These are phyloP conservation scores for Drosophila eohydei DNA, from an alignment of 2,888 invertebrate genomes.

Conservation along the genomic window DNA sequence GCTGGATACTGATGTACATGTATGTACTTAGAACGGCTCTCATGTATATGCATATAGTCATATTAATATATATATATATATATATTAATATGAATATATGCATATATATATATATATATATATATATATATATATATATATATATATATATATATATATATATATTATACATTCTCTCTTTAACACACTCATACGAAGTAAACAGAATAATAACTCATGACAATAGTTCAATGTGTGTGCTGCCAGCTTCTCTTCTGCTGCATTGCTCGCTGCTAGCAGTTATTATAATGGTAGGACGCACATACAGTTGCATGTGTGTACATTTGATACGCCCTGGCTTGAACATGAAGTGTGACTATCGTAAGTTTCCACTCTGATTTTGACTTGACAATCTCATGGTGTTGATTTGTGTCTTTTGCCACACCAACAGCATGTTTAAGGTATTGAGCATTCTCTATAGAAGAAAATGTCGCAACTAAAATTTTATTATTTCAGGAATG, in stretches of 20 bases:
- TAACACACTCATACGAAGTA: slow-evolving; percentile 31
- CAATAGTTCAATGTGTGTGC: slow-evolving; percentile 62
- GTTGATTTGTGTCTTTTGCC: slow-evolving; percentile 70
- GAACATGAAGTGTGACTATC: slow-evolving; percentile 45
- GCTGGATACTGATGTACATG: background rate
- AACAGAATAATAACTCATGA: slow-evolving; percentile 63
- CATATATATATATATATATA: slow-evolving; percentile 5
- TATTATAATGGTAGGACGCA: slow-evolving; percentile 45
- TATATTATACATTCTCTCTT: slow-evolving; percentile 7
- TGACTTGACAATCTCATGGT: slow-evolving; percentile 69
- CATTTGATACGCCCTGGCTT: slow-evolving; percentile 43
- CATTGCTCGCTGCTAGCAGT: slow-evolving; percentile 44
- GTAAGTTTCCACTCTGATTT: slow-evolving; percentile 65
- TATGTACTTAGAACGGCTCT: slow-evolving; percentile 6
- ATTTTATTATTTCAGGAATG: slow-evolving; percentile 18
- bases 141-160: slow-evolving; percentile 3
- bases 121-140: slow-evolving; percentile 5
- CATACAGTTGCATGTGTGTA: slow-evolving; percentile 18
- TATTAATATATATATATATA: slow-evolving; percentile 8
- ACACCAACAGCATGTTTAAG: slow-evolving; percentile 62
- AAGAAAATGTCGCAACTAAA: slow-evolving; percentile 8
- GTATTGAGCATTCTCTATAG: slow-evolving; percentile 22
- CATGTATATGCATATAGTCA: slow-evolving; percentile 4
- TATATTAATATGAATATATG: too few relatives aligned
- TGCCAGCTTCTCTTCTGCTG: slow-evolving; percentile 34